Percentiles rank a stretch among this genome's conserved stretches.
Evolutionary conservation across 2,888 invertebrate genomes (phyloP).

Genomic region (Drosophila meridiana): DNA sequence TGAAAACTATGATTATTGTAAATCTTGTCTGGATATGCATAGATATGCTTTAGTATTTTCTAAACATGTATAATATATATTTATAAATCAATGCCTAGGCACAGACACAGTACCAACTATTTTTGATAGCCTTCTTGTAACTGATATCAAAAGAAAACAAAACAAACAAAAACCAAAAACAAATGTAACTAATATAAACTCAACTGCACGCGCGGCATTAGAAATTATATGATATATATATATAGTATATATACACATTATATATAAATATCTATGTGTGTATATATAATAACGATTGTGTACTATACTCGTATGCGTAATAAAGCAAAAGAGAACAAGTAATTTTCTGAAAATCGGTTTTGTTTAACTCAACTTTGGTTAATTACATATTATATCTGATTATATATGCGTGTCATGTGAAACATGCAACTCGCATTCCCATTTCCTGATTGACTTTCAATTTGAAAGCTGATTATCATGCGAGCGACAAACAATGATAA

Average conservation of each 20-base stretch:
- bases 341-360: conserved; percentile 6
- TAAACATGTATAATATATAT: conserved; percentile 52
- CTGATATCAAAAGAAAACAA: conserved; percentile 29
- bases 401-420: conserved; percentile 44
- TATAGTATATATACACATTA: not conserved
- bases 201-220: conserved; percentile 28
- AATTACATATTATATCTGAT: conserved; percentile 7
- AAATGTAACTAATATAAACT: conserved; percentile 6
- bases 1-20: conserved; percentile 50
- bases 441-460: conserved; percentile 26
- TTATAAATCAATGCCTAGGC: conserved; percentile 36
- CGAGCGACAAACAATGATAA: conserved; percentile 22
- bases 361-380: not conserved
- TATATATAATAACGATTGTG: conserved; percentile 29
- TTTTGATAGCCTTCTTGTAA: conserved; percentile 63
- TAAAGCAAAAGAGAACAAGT: conserved; percentile 27
- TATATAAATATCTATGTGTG: not conserved
- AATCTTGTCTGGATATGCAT: conserved; percentile 18
- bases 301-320: conserved; percentile 44
- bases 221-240: not conserved
- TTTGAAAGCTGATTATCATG: conserved; percentile 23
- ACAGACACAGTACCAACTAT: conserved; percentile 45
- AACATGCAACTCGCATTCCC: conserved; percentile 35
- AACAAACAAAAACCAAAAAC: conserved; percentile 21
- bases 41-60: conserved; percentile 51